Conservation (phyloP, 2,888 invertebrate genomes). For the Bugula neritina region DNA sequence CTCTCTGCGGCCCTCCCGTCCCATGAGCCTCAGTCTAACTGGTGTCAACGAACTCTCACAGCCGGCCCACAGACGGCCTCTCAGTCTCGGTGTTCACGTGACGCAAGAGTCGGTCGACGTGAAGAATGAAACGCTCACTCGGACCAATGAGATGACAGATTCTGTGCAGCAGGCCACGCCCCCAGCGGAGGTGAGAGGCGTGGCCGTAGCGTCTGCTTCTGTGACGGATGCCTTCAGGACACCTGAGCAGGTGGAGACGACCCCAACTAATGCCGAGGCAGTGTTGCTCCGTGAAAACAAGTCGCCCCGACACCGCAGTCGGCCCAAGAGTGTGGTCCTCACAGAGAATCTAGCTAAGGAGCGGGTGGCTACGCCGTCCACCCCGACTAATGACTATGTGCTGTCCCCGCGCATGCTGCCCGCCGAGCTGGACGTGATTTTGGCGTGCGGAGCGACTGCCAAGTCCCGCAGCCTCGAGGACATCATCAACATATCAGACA, state of each 20-base stretch:
- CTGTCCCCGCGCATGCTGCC: background rate
- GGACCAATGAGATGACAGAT: background rate
- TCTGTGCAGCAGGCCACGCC: background rate
- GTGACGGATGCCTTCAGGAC: background rate
- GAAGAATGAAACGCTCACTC: background rate
- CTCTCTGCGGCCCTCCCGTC: background rate
- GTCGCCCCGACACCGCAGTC: background rate
- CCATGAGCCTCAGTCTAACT: conserved; percentile 8
- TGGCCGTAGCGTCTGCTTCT: background rate
- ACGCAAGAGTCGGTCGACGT: background rate
- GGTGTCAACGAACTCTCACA: background rate
- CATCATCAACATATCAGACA: conserved; percentile 42
- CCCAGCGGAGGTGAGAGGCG: background rate
- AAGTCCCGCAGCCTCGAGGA: conserved; percentile 51
- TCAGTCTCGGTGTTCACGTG: background rate
- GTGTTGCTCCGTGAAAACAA: background rate
- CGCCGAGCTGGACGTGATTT: background rate
- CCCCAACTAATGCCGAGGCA: background rate
- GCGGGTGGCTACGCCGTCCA: background rate
- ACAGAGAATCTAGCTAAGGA: background rate
- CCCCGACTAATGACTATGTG: background rate
- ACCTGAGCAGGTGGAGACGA: no score
- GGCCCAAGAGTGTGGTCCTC: background rate
- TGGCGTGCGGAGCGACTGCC: background rate
- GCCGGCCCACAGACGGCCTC: background rate